Conservation (phyloP, 1,140 invertebrate species). For the Zaprionus inermis region DNA sequence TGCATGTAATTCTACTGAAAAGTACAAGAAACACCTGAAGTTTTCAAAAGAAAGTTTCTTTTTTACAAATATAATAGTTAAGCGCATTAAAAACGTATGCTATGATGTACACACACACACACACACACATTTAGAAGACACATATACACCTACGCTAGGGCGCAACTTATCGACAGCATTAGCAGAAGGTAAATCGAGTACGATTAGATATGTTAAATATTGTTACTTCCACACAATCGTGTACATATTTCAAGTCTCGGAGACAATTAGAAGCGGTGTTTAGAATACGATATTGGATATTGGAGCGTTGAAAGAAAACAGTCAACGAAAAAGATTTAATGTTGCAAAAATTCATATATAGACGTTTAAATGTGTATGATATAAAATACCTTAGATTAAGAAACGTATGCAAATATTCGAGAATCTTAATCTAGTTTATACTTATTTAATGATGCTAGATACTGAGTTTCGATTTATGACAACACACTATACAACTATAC, state of each 20-base stretch:
- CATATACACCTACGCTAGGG: slow-evolving; percentile 44
- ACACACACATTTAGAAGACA: slow-evolving; percentile 58
- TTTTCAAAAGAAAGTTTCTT: slow-evolving; percentile 84
- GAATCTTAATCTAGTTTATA: slow-evolving; percentile 1
- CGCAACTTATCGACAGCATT: slow-evolving; percentile 12
- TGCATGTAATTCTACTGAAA: slow-evolving; percentile 73
- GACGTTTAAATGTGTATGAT: slow-evolving; percentile 17
- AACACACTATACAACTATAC: neutral
- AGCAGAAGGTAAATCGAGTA: slow-evolving; percentile 15
- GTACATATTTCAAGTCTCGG: slow-evolving; percentile 29
- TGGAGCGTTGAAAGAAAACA: neutral
- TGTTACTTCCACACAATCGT: slow-evolving; percentile 48
- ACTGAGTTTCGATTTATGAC: slow-evolving; percentile 9
- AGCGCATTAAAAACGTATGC: slow-evolving; percentile 55
- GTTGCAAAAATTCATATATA: neutral
- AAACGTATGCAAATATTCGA: neutral
- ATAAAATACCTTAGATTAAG: slow-evolving; percentile 4
- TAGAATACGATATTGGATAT: slow-evolving; percentile 2
- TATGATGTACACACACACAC: slow-evolving; percentile 42
- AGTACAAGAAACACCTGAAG: slow-evolving; percentile 83
- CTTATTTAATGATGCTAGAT: neutral
- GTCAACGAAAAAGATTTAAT: neutral
- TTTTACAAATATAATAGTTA: slow-evolving; percentile 71
- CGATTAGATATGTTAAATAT: slow-evolving; percentile 60
- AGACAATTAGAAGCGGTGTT: slow-evolving; percentile 22